Percentiles rank a stretch among this genome's conserved stretches.
These are phyloP conservation scores for Ploceus nigricollis DNA, from an alignment of 2,113 vertebrate genomes.

Conservation along the genomic window DNA sequence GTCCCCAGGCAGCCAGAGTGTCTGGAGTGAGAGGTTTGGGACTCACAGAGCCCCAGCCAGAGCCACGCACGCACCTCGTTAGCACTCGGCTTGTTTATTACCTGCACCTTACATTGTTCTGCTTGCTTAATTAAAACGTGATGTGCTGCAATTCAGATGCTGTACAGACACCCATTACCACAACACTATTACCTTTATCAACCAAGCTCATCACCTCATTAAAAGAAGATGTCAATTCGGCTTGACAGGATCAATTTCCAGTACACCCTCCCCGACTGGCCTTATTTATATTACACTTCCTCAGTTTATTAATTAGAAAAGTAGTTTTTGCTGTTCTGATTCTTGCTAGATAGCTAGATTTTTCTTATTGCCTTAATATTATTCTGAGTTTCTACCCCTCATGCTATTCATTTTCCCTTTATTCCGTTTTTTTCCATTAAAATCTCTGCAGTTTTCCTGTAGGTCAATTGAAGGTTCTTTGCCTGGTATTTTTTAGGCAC, in stretches of 20 bases:
- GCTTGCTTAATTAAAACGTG: not conserved
- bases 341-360: not conserved
- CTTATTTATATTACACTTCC: not conserved
- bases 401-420: not conserved
- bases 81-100: not conserved
- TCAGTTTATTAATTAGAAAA: not conserved
- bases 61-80: not conserved
- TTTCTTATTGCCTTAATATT: not conserved
- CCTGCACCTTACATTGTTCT: not conserved
- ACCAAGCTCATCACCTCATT: not conserved
- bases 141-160: not conserved
- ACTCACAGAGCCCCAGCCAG: fast-evolving
- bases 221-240: not conserved
- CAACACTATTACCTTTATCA: not conserved
- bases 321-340: not conserved
- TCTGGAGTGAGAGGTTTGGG: not conserved
- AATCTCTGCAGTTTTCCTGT: not conserved
- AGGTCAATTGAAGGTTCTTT: not conserved
- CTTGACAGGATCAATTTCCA: not conserved
- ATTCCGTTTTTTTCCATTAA: not conserved
- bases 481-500: not conserved
- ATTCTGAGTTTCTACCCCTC: not conserved
- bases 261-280: not conserved
- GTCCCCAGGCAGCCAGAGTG: fast-evolving
- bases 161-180: not conserved